phyloP scores from a whole-genome alignment of 1,140 invertebrate genomes.

The Drosophila melanica region DNA sequence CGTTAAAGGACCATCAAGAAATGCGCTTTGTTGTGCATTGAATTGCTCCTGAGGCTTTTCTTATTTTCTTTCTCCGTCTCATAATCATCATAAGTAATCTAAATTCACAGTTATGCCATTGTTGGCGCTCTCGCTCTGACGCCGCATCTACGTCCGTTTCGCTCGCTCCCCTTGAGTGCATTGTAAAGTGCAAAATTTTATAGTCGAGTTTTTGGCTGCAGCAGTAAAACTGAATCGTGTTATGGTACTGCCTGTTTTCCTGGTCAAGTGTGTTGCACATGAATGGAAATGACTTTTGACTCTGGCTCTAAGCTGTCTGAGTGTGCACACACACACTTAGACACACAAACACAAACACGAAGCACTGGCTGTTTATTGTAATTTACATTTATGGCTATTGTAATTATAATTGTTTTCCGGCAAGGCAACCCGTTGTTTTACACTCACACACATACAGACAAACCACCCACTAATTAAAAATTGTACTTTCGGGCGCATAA shows the following conservation, averaged over 20 bases:
- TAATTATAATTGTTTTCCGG: constrained; percentile 49
- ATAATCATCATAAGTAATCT: constrained; percentile 59
- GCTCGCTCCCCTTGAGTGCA: constrained; percentile 17
- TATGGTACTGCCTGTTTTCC: constrained; percentile 11
- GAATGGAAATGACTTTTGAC: constrained; percentile 39
- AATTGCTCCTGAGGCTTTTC: constrained; percentile 22
- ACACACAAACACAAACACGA: constrained; percentile 2
- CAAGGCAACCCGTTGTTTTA: constrained; percentile 16
- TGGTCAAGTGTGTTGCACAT: constrained; percentile 26
- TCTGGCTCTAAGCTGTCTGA: constrained; percentile 1
- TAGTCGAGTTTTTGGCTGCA: constrained; percentile 36
- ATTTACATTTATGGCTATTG: constrained; percentile 57
- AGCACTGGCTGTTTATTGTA: constrained; percentile 20
- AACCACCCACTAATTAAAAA: constrained; percentile 20
- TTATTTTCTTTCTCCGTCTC: constrained; percentile 1
- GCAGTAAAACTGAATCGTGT: constrained; percentile 26
- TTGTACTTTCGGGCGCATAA: constrained; percentile 28
- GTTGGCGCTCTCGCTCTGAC: neutral
- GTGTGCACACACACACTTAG: neutral
- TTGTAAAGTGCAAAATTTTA: constrained; percentile 44
- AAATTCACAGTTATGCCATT: constrained; percentile 57
- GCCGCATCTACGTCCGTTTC: neutral
- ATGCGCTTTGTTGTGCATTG: constrained; percentile 48
- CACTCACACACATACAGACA: constrained; percentile 12
- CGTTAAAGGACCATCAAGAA: constrained; percentile 46